Evolutionary conservation across 2,797 vertebrate genomes (phyloP).

Genomic region (Betta splendens): DNA sequence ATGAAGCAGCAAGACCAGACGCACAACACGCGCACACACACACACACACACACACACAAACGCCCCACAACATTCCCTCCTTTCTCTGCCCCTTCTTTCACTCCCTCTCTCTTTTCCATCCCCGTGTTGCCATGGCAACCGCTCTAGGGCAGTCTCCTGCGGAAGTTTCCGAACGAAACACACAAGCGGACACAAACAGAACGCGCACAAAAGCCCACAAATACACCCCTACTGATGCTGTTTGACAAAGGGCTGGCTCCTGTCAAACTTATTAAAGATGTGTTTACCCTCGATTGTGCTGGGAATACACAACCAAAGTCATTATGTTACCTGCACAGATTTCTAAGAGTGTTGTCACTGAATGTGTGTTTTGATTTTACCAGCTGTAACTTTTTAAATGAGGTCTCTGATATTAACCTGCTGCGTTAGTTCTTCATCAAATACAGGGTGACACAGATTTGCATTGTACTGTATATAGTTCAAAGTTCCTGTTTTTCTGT

Average conservation of each 20-base stretch:
- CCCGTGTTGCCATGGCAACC: conserved; percentile 73
- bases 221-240: conserved; percentile 41
- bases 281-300: conserved; percentile 61
- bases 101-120: conserved; percentile 51
- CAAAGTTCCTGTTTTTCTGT: too few relatives aligned
- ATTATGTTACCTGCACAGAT: conserved; percentile 31
- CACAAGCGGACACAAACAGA: conserved; percentile 30
- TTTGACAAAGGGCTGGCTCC: conserved; percentile 57
- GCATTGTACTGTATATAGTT: too few relatives aligned
- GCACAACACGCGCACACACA: conserved; percentile 30
- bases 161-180: conserved; percentile 65
- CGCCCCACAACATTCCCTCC: conserved; percentile 18
- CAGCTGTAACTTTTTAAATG: conserved; percentile 6
- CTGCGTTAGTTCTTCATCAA: background rate
- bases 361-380: conserved; percentile 15
- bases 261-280: conserved; percentile 68
- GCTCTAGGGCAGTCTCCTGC: conserved; percentile 69
- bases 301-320: conserved; percentile 52
- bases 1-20: conserved; percentile 64
- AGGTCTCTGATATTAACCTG: conserved; percentile 19
- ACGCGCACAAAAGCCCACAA: conserved; percentile 19
- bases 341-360: conserved; percentile 22
- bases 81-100: conserved; percentile 42
- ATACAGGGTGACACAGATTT: too few relatives aligned
- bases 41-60: conserved; percentile 23